Evolutionary conservation across 2,113 vertebrate species (phyloP).

Genomic region (Leucosticte australis): DNA sequence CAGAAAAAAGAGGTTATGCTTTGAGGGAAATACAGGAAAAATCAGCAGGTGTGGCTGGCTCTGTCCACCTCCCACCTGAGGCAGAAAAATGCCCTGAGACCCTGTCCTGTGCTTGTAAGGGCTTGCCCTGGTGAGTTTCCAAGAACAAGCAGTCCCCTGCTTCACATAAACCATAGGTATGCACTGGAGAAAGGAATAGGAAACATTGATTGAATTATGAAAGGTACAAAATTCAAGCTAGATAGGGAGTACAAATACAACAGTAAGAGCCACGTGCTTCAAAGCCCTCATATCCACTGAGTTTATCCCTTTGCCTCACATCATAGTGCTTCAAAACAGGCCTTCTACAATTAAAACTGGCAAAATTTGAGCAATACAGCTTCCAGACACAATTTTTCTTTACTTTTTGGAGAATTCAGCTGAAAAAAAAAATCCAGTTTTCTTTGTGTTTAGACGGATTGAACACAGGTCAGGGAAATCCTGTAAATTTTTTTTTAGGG

Average conservation of each 20-base stretch:
- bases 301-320: background rate
- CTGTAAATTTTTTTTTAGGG: background rate
- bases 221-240: background rate
- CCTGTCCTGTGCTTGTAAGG: background rate
- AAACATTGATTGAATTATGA: accelerated
- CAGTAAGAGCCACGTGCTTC: background rate
- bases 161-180: background rate
- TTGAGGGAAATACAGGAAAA: background rate
- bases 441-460: background rate
- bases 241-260: background rate
- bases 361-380: background rate
- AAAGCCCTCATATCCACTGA: background rate
- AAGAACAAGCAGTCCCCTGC: background rate
- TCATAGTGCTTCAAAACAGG: background rate
- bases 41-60: background rate
- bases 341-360: background rate
- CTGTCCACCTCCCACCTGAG: background rate
- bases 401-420: background rate
- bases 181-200: background rate
- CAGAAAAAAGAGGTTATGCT: background rate
- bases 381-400: background rate
- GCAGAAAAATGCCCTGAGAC: background rate
- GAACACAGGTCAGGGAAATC: background rate
- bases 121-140: background rate
- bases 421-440: background rate